Base-by-base conservation (phyloP, 2,113 vertebrate species). In the Cephalopterus ornatus region DNA sequence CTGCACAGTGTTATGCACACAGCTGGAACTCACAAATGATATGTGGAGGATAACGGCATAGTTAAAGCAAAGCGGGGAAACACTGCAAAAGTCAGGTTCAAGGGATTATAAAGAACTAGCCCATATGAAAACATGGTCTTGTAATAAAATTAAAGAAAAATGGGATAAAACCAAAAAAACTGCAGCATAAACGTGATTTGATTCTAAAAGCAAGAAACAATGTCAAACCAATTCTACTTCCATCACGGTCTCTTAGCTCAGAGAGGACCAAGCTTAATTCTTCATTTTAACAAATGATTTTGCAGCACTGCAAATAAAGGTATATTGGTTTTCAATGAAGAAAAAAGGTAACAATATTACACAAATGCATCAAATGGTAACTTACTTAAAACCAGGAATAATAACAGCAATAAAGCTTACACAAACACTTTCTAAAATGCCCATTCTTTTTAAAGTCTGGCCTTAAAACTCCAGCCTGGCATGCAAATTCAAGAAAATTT, bases 11-110 rank as follows among this genome's bases (percentile, higher is more conserved):
- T 94, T 96, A 88, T 49, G 79, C 75, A 89, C 92, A 93, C 95
- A 96, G 96, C 89, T 97, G 93, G 95, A 95, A 73, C 73, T 91
- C 88, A 93, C 93, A 88, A 92, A 86, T 91, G 93, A 91, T 91
- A 93, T 19, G 4, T 86, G 88, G 67, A 92, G 93, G 86, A 92
- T 93, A 95, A 93, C 58, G 80, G 81, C 37, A 84, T 33, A 85
- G 91, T 90, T 95, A 94, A 89, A 96, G 61, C 68, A 94, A 95
- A 92, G 88, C 77, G 88, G 70, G 26, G 82, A 80, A 91, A 89
- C 16, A 14, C 63, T 81, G 85, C 7, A 2, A 89, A 96, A 94
- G 55, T 83, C 66, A 96, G 83, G 77, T 91, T 95, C 50, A 49
- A 88, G 84, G 74, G 56, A 94, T 95, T 95, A 92, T 68, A 92